Conservation (phyloP, 92 coral and sea anemone genomes). For the Actinernus sp. region DNA sequence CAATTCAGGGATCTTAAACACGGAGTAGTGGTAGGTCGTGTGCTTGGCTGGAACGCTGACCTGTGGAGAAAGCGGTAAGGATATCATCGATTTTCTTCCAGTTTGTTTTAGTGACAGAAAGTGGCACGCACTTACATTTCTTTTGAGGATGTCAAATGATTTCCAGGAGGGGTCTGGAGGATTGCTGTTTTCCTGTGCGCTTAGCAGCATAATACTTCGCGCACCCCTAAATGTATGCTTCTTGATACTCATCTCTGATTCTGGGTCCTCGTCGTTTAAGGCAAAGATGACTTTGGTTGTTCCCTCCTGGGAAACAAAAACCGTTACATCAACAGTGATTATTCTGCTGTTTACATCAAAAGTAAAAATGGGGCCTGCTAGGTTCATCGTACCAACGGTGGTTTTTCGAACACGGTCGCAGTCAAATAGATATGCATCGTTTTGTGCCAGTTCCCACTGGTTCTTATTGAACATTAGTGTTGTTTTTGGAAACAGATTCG, state of each 20-base stretch:
- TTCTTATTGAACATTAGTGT: too few species aligned
- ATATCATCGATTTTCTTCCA: too few species aligned
- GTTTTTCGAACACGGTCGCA: too few species aligned
- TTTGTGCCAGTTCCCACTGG: too few species aligned
- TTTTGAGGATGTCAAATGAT: neutral
- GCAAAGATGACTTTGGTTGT: constrained; percentile 61
- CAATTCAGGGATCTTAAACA: constrained; percentile 47
- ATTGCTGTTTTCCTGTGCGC: constrained; percentile 25
- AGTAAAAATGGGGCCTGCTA: too few species aligned
- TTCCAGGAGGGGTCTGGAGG: constrained; percentile 9
- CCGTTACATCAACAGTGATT: too few species aligned
- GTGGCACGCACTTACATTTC: constrained; percentile 25
- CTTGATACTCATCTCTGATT: neutral
- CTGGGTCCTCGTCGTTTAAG: constrained; percentile 24
- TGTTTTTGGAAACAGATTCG: too few species aligned
- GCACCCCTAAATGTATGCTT: constrained; percentile 32
- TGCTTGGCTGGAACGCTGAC: constrained; percentile 26
- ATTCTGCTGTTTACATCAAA: too few species aligned
- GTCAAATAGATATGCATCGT: too few species aligned
- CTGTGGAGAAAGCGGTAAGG: constrained; percentile 14
- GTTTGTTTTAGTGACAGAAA: too few species aligned
- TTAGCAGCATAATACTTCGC: constrained; percentile 52
- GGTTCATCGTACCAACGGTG: too few species aligned
- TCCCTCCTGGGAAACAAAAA: constrained; percentile 52
- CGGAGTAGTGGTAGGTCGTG: constrained; percentile 59